Percentiles rank a stretch among this genome's conserved stretches.
These are phyloP conservation scores for Micropoecilia bifurca DNA, from an alignment of 2,797 vertebrate genomes.

Conservation along the genomic window DNA sequence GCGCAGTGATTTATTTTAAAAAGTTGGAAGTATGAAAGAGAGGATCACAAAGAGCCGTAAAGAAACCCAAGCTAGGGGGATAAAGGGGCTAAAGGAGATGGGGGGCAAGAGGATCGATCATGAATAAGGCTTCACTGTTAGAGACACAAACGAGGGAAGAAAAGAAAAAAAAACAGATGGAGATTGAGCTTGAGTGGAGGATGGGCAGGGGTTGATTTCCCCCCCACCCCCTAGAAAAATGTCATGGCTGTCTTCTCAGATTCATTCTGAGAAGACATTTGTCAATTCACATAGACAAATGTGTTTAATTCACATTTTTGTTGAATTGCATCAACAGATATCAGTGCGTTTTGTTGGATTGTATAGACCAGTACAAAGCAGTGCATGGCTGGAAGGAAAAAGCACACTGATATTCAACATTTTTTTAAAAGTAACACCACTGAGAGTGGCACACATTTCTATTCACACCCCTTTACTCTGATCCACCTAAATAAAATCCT, in stretches of 20 bases:
- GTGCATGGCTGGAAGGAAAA: neutral
- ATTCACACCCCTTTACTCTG: neutral
- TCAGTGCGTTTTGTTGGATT: neutral
- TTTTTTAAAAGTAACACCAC: neutral
- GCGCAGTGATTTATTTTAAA: neutral
- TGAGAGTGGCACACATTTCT: neutral
- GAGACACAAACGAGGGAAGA: slow-evolving; percentile 10
- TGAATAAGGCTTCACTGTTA: slow-evolving; percentile 38
- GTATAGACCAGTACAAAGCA: neutral
- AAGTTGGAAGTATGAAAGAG: neutral
- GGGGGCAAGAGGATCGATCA: slow-evolving; percentile 12
- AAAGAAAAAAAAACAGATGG: slow-evolving; percentile 22
- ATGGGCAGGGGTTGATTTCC: slow-evolving; percentile 30
- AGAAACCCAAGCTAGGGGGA: slow-evolving; percentile 24
- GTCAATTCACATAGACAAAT: neutral
- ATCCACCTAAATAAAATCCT: neutral
- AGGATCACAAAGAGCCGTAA: neutral
- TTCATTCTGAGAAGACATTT: too few species aligned
- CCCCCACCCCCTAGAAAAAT: slow-evolving; percentile 20
- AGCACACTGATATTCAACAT: neutral
- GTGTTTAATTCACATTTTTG: neutral
- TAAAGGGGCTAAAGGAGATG: slow-evolving; percentile 28
- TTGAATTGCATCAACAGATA: neutral
- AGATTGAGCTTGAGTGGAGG: slow-evolving; percentile 2
- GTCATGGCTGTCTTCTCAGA: neutral